Conservation (phyloP, 2,797 vertebrate genomes). For the Microchirus variegatus region DNA sequence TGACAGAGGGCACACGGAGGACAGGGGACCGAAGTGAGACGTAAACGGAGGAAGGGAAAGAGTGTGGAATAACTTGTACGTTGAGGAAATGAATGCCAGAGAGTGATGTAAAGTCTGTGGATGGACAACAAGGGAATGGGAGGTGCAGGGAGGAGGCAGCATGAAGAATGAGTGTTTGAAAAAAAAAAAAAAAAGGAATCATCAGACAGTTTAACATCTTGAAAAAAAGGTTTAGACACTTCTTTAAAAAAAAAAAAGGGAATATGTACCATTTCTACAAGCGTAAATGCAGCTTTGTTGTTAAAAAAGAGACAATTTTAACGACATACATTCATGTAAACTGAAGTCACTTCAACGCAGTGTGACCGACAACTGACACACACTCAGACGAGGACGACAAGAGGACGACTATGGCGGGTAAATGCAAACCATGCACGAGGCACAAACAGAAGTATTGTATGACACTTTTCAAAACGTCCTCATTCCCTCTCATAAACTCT, state of each 20-base stretch:
- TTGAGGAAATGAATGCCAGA: constrained; percentile 32
- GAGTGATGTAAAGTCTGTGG: constrained; percentile 44
- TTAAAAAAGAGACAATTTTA: constrained; percentile 23
- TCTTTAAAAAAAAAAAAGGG: constrained; percentile 22
- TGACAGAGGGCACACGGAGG: constrained; percentile 51
- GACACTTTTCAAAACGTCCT: constrained; percentile 37
- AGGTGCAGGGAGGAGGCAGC: constrained; percentile 31
- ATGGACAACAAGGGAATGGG: constrained; percentile 36
- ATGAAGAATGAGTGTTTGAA: constrained; percentile 17
- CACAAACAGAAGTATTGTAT: constrained; percentile 37
- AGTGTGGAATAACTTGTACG: constrained; percentile 45
- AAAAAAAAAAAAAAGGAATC: constrained; percentile 1
- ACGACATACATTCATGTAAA: constrained; percentile 24
- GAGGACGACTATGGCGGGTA: constrained; percentile 40
- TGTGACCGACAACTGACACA: constrained; percentile 21
- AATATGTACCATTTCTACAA: not conserved
- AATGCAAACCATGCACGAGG: constrained; percentile 56
- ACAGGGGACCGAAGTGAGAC: constrained; percentile 23
- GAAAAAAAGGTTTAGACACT: constrained; percentile 28
- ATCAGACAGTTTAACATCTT: constrained; percentile 48
- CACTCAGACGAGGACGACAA: constrained; percentile 23
- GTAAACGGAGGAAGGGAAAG: too few species aligned
- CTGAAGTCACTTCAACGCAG: constrained; percentile 33
- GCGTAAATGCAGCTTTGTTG: constrained; percentile 40
- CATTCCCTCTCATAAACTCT: constrained; percentile 80